These are phyloP conservation scores for Microctenopoma lineatum DNA, from an alignment of 2,797 vertebrate genomes.

Conservation along the genomic window DNA sequence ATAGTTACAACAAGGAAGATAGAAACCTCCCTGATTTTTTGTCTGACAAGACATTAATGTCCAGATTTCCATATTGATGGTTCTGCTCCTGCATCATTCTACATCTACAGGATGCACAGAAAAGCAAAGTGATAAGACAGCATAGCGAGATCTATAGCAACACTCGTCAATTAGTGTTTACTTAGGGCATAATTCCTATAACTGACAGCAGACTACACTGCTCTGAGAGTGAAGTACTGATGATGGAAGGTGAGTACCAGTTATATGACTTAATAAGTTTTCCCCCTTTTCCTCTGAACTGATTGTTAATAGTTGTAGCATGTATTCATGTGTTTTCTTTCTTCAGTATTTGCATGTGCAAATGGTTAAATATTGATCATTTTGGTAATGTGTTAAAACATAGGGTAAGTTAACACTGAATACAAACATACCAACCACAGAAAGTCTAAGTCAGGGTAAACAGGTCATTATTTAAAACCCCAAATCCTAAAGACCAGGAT, in stretches of 20 bases:
- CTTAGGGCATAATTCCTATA: slow-evolving; percentile 5
- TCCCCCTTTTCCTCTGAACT: background rate
- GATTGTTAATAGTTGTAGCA: too few relatives aligned
- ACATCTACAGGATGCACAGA: background rate
- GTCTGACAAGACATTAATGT: slow-evolving; percentile 4
- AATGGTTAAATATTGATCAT: background rate
- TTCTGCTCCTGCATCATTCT: background rate
- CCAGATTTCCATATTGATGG: slow-evolving; percentile 6
- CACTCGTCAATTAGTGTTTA: background rate
- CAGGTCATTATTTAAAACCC: too few relatives aligned
- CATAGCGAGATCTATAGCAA: background rate
- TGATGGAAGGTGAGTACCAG: background rate
- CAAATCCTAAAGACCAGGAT: too few relatives aligned
- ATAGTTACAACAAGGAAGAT: slow-evolving; percentile 5
- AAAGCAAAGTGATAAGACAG: background rate
- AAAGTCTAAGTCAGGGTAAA: background rate
- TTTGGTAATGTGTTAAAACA: background rate
- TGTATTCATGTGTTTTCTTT: background rate
- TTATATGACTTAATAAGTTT: background rate
- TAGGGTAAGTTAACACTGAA: background rate
- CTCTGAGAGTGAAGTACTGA: background rate
- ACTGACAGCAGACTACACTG: background rate
- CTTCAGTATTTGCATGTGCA: too few relatives aligned
- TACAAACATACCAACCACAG: background rate
- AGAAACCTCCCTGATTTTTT: slow-evolving; percentile 2